Base-by-base conservation (phyloP, 2,797 vertebrate species). In the Paramormyrops hopkinsi region DNA sequence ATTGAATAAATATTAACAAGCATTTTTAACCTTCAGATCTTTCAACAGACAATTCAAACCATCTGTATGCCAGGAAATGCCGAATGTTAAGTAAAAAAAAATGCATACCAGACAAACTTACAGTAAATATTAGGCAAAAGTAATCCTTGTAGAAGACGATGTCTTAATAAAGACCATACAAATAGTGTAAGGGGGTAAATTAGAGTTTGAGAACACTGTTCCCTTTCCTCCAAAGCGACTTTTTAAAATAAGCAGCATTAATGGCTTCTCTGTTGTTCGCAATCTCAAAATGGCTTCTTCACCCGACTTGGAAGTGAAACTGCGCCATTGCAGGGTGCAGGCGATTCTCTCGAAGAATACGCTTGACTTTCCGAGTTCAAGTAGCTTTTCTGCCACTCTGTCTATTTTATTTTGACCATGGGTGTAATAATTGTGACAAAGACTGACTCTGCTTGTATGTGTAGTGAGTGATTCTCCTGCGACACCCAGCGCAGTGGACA, bases 231-330 rank as follows among this genome's bases (percentile, higher is more conserved):
- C 62, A 90, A 86, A 54, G 59, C 88, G 90, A 76, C 87, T 88
- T 86, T 82, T 76, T 89, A 7, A 62, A 56, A 86, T 56, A 46
- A 90, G 82, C 82, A 73, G 89, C 89, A 86, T 48, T 88, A 90
- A 90, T 90, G 89, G 89, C 89, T 90, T 88, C 89, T 90, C 79
- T 73, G 33, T 22, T 90, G 88, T 65, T 85, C 88, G 82, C 56
- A 79, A 69, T 88, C 88, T 90, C 89, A 90, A 90, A 90, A 90
- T 90, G 89, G 89, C 89, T 90, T 79, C 89, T 90, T 53, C 89
- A 46, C 88, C 83, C 82, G 88, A 59, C 62, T 73, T 88, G 56
- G 59, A 88, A 86, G 59, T 79, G 79, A 69, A 86, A 88, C 88
- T 90, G 89, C 89, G 89, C 89, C 89, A 90, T 88, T 73, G 89